Conservation (phyloP, 1,140 invertebrate genomes). For the Dolichoris vasculosae region DNA sequence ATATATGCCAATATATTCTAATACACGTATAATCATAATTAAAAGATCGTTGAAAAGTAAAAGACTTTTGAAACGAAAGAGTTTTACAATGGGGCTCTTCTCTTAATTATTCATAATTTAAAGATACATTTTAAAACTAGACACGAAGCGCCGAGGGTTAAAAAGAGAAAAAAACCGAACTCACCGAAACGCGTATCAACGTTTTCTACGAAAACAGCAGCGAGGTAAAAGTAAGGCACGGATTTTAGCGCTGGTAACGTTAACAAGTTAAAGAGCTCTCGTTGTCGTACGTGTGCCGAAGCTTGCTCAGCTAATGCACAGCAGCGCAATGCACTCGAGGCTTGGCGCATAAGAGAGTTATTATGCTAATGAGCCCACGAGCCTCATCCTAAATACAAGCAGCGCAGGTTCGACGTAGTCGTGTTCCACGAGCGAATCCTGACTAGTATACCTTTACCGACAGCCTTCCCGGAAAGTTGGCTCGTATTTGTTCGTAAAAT, state of each 20-base stretch:
- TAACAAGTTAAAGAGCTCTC: not conserved
- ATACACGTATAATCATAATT: too few species aligned
- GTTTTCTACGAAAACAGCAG: not conserved
- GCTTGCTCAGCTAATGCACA: not conserved
- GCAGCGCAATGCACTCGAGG: not conserved
- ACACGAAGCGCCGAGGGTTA: not conserved
- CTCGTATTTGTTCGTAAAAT: not conserved
- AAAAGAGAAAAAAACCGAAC: not conserved
- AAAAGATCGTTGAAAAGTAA: too few species aligned
- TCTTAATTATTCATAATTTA: too few species aligned
- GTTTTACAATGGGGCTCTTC: too few species aligned
- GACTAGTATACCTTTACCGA: not conserved
- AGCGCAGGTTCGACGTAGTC: not conserved
- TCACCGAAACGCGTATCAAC: not conserved
- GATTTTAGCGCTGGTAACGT: not conserved
- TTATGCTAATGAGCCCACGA: constrained; percentile 33
- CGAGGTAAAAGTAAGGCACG: not conserved
- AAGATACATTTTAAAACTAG: too few species aligned
- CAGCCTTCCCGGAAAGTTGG: constrained; percentile 24
- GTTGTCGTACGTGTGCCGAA: not conserved
- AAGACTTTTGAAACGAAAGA: too few species aligned
- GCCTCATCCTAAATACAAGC: constrained; percentile 5
- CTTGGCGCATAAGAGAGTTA: constrained; percentile 23
- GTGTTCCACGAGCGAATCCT: not conserved
- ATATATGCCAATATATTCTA: too few species aligned